These are phyloP conservation scores for Hypomecis punctinalis DNA, from an alignment of 2,888 invertebrate species.

Conservation along the genomic window DNA sequence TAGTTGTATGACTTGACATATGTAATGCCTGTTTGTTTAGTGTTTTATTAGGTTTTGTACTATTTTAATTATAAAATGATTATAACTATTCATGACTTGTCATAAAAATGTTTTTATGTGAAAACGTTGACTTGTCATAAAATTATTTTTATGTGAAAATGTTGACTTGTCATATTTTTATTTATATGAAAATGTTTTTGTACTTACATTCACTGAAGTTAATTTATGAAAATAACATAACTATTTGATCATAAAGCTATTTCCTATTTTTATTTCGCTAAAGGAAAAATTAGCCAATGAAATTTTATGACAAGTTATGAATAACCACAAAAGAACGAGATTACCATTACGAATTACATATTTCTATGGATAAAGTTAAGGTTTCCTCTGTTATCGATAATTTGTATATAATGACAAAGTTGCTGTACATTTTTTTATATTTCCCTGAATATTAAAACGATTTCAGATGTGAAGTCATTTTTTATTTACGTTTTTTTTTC, in stretches of 20 bases:
- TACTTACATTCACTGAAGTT: too few relatives aligned
- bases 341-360: conserved; percentile 55
- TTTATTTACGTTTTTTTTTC: conserved; percentile 36
- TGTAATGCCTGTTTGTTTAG: conserved; percentile 1
- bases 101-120: conserved; percentile 3
- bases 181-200: neutral
- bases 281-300: too few relatives aligned
- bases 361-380: conserved; percentile 40
- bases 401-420: conserved; percentile 33
- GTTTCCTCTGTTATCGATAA: conserved; percentile 31
- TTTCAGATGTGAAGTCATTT: conserved; percentile 39
- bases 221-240: too few relatives aligned
- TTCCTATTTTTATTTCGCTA: too few relatives aligned
- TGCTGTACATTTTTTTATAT: conserved; percentile 37
- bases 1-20: conserved; percentile 7
- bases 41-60: conserved; percentile 5
- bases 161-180: conserved; percentile 14
- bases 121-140: conserved; percentile 18
- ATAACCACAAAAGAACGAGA: conserved; percentile 48
- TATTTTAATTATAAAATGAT: neutral
- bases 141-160: neutral
- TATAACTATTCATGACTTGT: conserved; percentile 15
- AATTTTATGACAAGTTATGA: conserved; percentile 36
- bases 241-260: too few relatives aligned
- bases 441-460: conserved; percentile 42